Percentiles rank a stretch among this genome's conserved stretches.
Conservation (phyloP, 2,113 vertebrate species). For the Colistium nudipinnis region DNA sequence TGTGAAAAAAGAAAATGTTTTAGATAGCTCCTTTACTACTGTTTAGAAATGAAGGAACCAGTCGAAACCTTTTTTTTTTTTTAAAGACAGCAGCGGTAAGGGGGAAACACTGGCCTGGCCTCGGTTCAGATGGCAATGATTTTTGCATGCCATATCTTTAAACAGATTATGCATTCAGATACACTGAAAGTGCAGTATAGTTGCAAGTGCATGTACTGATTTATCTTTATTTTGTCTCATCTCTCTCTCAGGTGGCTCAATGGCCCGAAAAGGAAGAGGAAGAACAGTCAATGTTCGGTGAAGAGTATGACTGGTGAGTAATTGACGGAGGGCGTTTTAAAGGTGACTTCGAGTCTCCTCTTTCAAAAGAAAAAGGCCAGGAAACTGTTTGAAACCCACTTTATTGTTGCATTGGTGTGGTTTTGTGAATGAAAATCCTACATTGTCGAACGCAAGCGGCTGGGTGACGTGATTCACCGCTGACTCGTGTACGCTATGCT, state of each 20-base stretch:
- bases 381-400: too few relatives aligned
- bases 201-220: neutral
- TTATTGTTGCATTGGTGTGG: too few relatives aligned
- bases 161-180: neutral
- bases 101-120: neutral
- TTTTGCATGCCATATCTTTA: neutral
- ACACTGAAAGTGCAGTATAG: neutral
- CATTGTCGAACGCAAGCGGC: neutral
- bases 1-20: neutral
- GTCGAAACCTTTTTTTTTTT: neutral
- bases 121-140: neutral
- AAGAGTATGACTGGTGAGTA: constrained; percentile 97
- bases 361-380: too few relatives aligned
- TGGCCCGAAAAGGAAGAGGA: constrained; percentile 97
- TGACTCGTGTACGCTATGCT: constrained; percentile 15
- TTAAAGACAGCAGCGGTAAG: neutral
- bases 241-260: constrained; percentile 90
- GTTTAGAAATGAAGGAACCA: constrained; percentile 21
- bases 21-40: neutral
- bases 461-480: constrained; percentile 36
- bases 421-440: too few relatives aligned
- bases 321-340: neutral
- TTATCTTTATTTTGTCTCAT: neutral
- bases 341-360: too few relatives aligned
- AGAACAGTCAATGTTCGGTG: constrained; percentile 99